A percentile compares a stretch with the other conserved stretches of the same genome.
Evolutionary conservation across 2,113 vertebrate genomes (phyloP).

Genomic region (Clarias magur): DNA sequence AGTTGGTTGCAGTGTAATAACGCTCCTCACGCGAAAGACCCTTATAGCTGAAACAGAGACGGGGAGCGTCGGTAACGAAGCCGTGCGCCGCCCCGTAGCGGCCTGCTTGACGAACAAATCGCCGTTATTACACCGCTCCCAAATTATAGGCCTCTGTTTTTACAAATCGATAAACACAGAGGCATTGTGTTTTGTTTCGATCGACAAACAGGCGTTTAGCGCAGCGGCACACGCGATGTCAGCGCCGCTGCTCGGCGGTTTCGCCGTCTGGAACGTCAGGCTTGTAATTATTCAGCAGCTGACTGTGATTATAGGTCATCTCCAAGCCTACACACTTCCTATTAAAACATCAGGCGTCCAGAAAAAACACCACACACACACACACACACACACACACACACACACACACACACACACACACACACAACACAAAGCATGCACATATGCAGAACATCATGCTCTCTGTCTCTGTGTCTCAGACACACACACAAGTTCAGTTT

Average conservation of each 20-base stretch:
- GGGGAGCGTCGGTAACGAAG: neutral
- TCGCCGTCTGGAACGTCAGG: constrained; percentile 67
- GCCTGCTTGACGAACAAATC: constrained; percentile 9
- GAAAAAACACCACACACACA: constrained; percentile 25
- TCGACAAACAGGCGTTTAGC: constrained; percentile 55
- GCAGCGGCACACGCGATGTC: constrained; percentile 58
- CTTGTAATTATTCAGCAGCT: constrained; percentile 76
- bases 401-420: constrained; percentile 21
- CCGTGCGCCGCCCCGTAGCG: neutral
- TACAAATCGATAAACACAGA: constrained; percentile 62
- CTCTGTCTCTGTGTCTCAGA: neutral
- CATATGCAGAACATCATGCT: neutral
- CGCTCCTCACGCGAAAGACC: neutral
- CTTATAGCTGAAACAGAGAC: neutral
- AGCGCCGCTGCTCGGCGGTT: constrained; percentile 54
- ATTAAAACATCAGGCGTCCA: constrained; percentile 61
- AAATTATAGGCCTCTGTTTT: constrained; percentile 56
- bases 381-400: constrained; percentile 1
- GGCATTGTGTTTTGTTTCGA: constrained; percentile 42
- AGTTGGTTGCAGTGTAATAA: neutral
- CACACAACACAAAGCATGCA: constrained; percentile 1
- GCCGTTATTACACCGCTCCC: constrained; percentile 26
- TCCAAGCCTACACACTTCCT: constrained; percentile 62
- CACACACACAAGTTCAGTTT: constrained; percentile 1
- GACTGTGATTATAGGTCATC: constrained; percentile 74